Conservation (phyloP, 2,113 vertebrate species). For the Sorex araneus region DNA sequence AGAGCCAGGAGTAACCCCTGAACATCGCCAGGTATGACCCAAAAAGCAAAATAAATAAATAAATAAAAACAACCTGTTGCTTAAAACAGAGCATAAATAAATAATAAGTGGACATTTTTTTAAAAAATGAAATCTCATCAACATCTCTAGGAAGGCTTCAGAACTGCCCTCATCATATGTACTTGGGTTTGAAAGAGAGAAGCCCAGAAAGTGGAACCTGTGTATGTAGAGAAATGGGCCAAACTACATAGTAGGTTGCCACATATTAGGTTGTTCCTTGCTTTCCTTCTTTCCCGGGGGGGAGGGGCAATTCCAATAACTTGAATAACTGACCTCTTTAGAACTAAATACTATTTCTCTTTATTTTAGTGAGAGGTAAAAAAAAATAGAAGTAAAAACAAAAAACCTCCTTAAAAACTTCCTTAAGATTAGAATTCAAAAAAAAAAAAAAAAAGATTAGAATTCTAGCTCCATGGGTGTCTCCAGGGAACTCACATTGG, state of each 20-base stretch:
- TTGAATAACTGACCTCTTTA: background rate
- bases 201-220: background rate
- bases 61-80: too few relatives aligned
- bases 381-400: background rate
- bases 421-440: too few relatives aligned
- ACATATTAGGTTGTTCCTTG: background rate
- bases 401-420: slow-evolving; percentile 10
- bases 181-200: background rate
- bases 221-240: background rate
- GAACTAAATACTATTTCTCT: slow-evolving; percentile 38
- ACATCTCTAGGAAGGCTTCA: background rate
- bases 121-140: background rate
- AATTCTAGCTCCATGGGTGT: slow-evolving; percentile 52
- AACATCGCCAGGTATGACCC: too few relatives aligned
- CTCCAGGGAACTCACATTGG: slow-evolving; percentile 51
- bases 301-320: background rate
- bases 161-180: background rate
- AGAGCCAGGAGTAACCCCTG: too few relatives aligned
- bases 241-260: background rate
- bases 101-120: too few relatives aligned
- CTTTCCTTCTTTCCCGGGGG: background rate
- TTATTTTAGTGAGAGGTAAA: background rate
- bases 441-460: too few relatives aligned
- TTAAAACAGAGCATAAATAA: too few relatives aligned
- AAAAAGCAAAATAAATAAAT: too few relatives aligned